phyloP scores from a whole-genome alignment of 2,888 invertebrate species.

The Yponomeuta plumbellus region DNA sequence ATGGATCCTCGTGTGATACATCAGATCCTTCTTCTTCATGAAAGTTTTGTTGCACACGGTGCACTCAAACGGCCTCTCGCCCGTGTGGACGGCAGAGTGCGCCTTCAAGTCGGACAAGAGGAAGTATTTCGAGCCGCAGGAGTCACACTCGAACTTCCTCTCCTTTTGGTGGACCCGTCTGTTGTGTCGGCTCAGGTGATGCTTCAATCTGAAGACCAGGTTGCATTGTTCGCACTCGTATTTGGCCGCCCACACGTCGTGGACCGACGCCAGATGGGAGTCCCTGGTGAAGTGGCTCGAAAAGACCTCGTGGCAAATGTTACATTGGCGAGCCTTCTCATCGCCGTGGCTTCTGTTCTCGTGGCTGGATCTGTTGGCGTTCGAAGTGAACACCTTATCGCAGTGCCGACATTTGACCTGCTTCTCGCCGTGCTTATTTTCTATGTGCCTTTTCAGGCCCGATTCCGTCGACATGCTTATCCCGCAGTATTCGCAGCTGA shows the following conservation, averaged over 20 bases:
- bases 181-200: slow-evolving; percentile 69
- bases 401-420: slow-evolving; percentile 48
- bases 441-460: slow-evolving; percentile 48
- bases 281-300: slow-evolving; percentile 46
- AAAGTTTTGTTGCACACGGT: slow-evolving; percentile 72
- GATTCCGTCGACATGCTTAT: slow-evolving; percentile 45
- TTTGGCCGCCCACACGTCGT: slow-evolving; percentile 53
- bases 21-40: slow-evolving; percentile 67
- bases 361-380: slow-evolving; percentile 43
- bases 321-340: slow-evolving; percentile 38
- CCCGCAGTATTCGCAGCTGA: slow-evolving; percentile 56
- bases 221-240: slow-evolving; percentile 59
- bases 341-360: slow-evolving; percentile 46
- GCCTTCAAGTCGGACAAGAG: slow-evolving; percentile 52
- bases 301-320: slow-evolving; percentile 43
- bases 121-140: slow-evolving; percentile 50
- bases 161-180: slow-evolving; percentile 63
- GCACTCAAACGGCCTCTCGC: slow-evolving; percentile 68
- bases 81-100: slow-evolving; percentile 68
- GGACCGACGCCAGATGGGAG: slow-evolving; percentile 56
- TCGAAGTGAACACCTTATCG: slow-evolving; percentile 55
- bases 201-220: slow-evolving; percentile 62
- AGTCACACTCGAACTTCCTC: slow-evolving; percentile 44
- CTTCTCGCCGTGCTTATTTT: slow-evolving; percentile 37
- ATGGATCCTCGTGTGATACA: slow-evolving; percentile 58